phyloP scores from a whole-genome alignment of 2,113 vertebrate species.

The Mobula birostris region DNA sequence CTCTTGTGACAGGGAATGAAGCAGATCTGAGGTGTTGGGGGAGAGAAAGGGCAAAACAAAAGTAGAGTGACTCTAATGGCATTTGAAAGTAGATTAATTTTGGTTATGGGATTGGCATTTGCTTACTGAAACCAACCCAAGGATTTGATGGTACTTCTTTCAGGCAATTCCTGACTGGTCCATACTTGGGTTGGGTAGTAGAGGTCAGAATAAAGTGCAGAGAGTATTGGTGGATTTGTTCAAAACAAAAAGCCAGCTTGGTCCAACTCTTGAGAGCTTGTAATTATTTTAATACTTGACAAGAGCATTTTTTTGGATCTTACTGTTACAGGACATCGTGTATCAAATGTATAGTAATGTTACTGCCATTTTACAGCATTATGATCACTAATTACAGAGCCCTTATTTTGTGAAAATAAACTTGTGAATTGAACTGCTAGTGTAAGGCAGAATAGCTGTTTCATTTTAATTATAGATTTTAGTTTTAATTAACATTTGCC shows the following conservation, averaged over 20 bases:
- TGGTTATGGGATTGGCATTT: too few species aligned
- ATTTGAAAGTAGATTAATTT: not conserved
- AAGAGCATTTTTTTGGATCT: not conserved
- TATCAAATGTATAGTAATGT: not conserved
- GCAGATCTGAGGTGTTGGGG: not conserved
- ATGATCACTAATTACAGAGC: not conserved
- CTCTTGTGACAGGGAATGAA: not conserved
- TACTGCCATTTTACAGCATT: not conserved
- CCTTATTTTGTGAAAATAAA: not conserved
- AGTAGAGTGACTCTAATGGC: not conserved
- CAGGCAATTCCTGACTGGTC: too few species aligned
- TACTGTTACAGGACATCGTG: not conserved
- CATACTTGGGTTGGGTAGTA: too few species aligned
- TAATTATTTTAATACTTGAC: too few species aligned
- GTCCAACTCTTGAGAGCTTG: too few species aligned
- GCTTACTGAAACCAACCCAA: too few species aligned
- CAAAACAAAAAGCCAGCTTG: too few species aligned
- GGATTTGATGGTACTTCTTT: too few species aligned
- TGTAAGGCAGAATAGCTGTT: not conserved
- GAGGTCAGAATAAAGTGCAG: too few species aligned
- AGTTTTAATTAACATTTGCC: not conserved
- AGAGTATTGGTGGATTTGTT: too few species aligned
- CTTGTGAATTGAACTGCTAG: not conserved
- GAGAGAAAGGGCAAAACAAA: not conserved
- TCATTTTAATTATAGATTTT: not conserved